phyloP scores from a whole-genome alignment of 2,113 vertebrate species.

The Danionella cerebrum region DNA sequence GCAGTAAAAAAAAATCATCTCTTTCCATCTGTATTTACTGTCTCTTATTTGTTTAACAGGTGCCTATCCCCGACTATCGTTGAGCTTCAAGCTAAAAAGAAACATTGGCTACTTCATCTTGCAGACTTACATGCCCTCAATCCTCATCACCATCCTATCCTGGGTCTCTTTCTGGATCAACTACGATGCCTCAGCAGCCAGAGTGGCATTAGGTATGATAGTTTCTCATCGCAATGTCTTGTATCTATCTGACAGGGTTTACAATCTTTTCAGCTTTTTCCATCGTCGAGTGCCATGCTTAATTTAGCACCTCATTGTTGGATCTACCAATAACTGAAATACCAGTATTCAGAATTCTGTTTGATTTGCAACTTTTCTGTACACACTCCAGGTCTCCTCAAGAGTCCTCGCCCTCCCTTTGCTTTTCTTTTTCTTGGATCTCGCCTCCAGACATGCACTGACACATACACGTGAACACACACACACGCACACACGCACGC shows the following conservation, averaged over 20 bases:
- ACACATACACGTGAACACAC: too few relatives aligned
- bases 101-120: constrained; percentile 99
- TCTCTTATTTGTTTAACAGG: constrained; percentile 57
- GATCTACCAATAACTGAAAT: constrained; percentile 10
- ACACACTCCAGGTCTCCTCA: background rate
- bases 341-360: background rate
- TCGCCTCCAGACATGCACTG: background rate
- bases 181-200: constrained; percentile 94
- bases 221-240: background rate
- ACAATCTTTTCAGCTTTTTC: background rate
- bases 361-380: constrained; percentile 7
- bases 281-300: background rate
- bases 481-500: constrained; percentile 5
- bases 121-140: constrained; percentile 98
- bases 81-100: constrained; percentile 95
- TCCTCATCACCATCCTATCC: constrained; percentile 95
- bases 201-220: constrained; percentile 89
- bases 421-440: constrained; percentile 1
- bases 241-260: background rate
- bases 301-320: constrained; percentile 6
- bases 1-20: constrained; percentile 33
- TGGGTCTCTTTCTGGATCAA: constrained; percentile 99
- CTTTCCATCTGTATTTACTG: constrained; percentile 2
- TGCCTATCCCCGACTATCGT: constrained; percentile 92
- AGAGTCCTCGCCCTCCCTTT: background rate